These are phyloP conservation scores for Meloidogyne chitwoodi DNA, from an alignment of 1,140 invertebrate species.

Conservation along the genomic window DNA sequence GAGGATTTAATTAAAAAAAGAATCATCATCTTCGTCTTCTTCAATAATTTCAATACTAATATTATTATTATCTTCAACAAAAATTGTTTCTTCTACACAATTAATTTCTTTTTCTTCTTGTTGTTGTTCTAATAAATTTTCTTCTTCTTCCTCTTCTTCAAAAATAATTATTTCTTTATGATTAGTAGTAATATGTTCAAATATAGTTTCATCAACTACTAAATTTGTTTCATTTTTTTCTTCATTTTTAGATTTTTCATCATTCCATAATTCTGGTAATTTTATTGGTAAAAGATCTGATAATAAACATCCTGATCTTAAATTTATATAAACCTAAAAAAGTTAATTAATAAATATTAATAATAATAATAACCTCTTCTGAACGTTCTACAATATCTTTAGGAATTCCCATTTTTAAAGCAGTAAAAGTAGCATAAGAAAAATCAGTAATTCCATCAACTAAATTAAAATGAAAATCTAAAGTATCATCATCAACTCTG, in stretches of 20 bases:
- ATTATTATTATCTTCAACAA: not conserved
- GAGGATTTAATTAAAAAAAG: too few species aligned
- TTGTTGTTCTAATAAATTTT: not conserved
- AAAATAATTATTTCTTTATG: not conserved
- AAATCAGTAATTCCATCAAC: constrained; percentile 48
- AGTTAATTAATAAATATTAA: not conserved
- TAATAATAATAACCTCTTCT: constrained; percentile 47
- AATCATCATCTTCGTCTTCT: not conserved
- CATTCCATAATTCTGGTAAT: not conserved
- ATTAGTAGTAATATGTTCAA: not conserved
- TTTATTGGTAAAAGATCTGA: constrained; percentile 1
- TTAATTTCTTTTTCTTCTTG: not conserved
- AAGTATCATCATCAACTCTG: constrained; percentile 22
- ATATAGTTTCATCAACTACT: constrained; percentile 2
- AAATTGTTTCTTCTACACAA: not conserved
- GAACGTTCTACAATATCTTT: constrained; percentile 38
- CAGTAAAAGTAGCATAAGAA: constrained; percentile 49
- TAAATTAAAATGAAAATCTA: constrained; percentile 45
- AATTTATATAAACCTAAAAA: constrained; percentile 11
- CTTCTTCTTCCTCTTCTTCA: not conserved
- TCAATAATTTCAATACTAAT: not conserved
- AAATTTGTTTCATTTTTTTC: not conserved
- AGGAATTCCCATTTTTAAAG: constrained; percentile 47
- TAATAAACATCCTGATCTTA: constrained; percentile 1
- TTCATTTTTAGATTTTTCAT: not conserved